phyloP scores from a whole-genome alignment of 2,888 invertebrate species.

The Baccha elongata region DNA sequence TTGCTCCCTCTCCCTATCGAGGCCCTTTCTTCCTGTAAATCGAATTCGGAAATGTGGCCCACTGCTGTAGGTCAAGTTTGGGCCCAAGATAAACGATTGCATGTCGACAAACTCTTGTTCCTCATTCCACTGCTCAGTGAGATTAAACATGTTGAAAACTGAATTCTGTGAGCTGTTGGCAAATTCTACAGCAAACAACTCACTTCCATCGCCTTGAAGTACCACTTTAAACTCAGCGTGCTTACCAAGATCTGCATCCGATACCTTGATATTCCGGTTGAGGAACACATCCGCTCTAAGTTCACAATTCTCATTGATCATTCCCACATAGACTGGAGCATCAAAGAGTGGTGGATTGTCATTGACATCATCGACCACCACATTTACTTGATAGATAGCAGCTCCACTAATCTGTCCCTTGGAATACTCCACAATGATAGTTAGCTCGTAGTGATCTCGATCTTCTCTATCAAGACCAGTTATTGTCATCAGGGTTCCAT shows the following conservation, averaged over 20 bases:
- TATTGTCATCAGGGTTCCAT: conserved; percentile 91
- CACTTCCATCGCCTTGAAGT: conserved; percentile 89
- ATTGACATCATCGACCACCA: conserved; percentile 93
- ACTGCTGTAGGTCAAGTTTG: conserved; percentile 77
- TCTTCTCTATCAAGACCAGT: conserved; percentile 90
- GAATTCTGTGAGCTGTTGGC: conserved; percentile 84
- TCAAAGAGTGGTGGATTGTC: conserved; percentile 93
- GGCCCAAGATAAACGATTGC: conserved; percentile 80
- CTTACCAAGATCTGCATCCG: conserved; percentile 87
- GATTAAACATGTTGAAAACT: conserved; percentile 79
- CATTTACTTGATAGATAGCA: conserved; percentile 90
- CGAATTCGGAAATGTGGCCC: conserved; percentile 79
- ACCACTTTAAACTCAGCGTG: conserved; percentile 88
- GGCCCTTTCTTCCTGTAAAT: conserved; percentile 80
- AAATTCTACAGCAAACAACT: conserved; percentile 85
- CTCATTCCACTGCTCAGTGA: conserved; percentile 81
- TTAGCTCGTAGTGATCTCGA: conserved; percentile 88
- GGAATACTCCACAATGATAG: conserved; percentile 90
- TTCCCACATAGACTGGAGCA: conserved; percentile 87
- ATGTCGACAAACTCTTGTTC: conserved; percentile 81
- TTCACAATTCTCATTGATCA: conserved; percentile 90
- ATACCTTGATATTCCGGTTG: conserved; percentile 87
- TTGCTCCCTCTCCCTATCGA: conserved; percentile 89
- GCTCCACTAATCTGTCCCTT: conserved; percentile 88
- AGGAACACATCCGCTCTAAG: conserved; percentile 88